Conservation (phyloP, 2,113 vertebrate genomes). For the Crotalus horridus region DNA sequence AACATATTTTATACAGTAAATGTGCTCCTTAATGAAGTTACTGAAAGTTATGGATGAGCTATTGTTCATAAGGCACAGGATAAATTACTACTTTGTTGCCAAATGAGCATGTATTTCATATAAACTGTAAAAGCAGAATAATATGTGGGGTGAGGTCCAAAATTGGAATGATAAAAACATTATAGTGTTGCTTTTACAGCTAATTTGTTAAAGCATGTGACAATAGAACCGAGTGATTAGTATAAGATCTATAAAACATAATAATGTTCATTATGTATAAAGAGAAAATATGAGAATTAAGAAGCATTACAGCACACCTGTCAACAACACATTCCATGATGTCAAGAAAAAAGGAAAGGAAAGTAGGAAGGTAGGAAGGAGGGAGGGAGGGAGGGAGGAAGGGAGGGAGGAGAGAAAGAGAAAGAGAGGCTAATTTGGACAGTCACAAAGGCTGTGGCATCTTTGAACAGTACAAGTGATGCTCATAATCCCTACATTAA, state of each 20-base stretch:
- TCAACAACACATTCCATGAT: conserved; percentile 39
- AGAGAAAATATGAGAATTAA: conserved; percentile 58
- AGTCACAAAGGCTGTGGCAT: neutral
- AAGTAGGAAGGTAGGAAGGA: conserved; percentile 34
- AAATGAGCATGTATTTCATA: conserved; percentile 54
- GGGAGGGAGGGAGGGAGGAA: conserved; percentile 45
- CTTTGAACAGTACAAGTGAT: conserved; percentile 5
- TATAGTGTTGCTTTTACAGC: conserved; percentile 61
- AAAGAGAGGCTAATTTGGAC: neutral
- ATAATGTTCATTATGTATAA: conserved; percentile 63
- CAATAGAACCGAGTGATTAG: conserved; percentile 47
- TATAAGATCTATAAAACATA: conserved; percentile 47
- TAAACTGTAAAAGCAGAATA: conserved; percentile 43
- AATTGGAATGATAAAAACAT: conserved; percentile 55
- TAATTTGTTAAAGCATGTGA: conserved; percentile 51
- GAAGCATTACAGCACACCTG: conserved; percentile 57
- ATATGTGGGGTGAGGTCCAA: conserved; percentile 50
- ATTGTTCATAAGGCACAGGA: conserved; percentile 61
- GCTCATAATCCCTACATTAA: neutral
- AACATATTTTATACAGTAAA: conserved; percentile 42
- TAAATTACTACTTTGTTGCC: conserved; percentile 62
- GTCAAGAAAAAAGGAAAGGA: conserved; percentile 46
- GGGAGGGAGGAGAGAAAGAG: conserved; percentile 25
- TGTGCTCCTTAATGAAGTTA: conserved; percentile 44
- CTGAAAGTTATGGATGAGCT: conserved; percentile 48